Conservation (phyloP, 2,888 invertebrate genomes). For the Dasypolia templi region DNA sequence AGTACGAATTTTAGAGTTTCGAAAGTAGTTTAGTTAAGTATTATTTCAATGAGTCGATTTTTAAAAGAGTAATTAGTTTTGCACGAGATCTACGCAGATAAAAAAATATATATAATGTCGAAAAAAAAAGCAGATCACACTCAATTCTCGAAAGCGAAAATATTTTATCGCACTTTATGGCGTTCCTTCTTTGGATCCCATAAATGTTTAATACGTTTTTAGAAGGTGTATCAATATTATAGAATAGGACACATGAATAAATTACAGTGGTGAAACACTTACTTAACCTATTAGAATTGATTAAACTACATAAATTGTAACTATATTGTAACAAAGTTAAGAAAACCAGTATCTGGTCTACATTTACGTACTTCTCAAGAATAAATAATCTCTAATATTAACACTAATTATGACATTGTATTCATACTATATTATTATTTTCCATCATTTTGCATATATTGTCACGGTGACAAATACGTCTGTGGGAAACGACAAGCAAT, state of each 20-base stretch:
- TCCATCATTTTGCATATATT: not conserved
- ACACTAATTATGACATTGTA: not conserved
- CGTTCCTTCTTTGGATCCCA: constrained; percentile 19
- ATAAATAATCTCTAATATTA: not conserved
- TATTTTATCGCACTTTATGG: constrained; percentile 31
- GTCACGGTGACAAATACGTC: constrained; percentile 2
- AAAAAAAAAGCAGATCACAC: constrained; percentile 36
- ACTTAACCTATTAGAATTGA: not conserved
- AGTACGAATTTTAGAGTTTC: constrained; percentile 64
- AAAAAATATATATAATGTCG: not conserved
- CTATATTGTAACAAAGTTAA: too few relatives aligned
- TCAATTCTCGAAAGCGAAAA: constrained; percentile 43
- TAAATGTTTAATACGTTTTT: constrained; percentile 16
- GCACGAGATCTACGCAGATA: not conserved
- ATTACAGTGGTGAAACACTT: not conserved
- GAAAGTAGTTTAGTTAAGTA: constrained; percentile 21
- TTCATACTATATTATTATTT: not conserved
- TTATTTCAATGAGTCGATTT: not conserved
- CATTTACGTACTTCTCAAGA: not conserved
- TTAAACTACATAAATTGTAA: not conserved
- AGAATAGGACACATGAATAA: not conserved
- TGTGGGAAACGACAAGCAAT: constrained; percentile 3
- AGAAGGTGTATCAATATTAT: not conserved
- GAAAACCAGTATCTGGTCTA: not conserved
- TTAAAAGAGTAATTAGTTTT: not conserved